Conservation (phyloP, 2,113 vertebrate species). For the Ctenomys sociabilis region DNA sequence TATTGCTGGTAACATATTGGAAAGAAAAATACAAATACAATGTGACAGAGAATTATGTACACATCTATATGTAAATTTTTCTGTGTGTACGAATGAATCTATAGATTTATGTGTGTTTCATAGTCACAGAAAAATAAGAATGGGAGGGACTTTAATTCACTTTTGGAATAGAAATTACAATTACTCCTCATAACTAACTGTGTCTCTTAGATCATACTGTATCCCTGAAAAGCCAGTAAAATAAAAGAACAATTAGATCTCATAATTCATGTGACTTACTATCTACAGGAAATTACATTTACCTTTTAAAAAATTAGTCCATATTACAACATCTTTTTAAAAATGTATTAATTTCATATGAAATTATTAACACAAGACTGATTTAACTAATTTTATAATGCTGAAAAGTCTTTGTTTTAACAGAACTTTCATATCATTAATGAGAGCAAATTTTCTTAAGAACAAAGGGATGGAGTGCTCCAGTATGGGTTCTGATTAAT, state of each 20-base stretch:
- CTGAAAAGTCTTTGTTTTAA: constrained; percentile 12
- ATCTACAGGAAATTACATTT: not conserved
- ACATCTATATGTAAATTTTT: not conserved
- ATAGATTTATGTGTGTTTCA: not conserved
- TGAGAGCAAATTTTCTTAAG: not conserved
- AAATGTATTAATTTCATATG: not conserved
- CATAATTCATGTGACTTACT: not conserved
- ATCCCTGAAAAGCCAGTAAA: not conserved
- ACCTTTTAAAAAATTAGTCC: not conserved
- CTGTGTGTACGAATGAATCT: not conserved
- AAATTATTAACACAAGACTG: not conserved
- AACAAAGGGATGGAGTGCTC: not conserved
- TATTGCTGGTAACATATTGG: not conserved
- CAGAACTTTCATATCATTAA: not conserved
- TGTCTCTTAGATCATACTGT: not conserved
- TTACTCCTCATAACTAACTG: not conserved
- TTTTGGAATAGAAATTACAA: not conserved
- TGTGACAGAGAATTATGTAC: not conserved
- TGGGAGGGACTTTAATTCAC: not conserved
- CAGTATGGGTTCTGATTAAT: not conserved
- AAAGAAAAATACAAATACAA: not conserved
- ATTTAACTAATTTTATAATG: not conserved
- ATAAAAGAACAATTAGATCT: not conserved
- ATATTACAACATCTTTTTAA: not conserved
- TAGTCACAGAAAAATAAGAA: not conserved